These are phyloP conservation scores for Ciconia maguari DNA, from an alignment of 2,113 vertebrate species.

Conservation along the genomic window DNA sequence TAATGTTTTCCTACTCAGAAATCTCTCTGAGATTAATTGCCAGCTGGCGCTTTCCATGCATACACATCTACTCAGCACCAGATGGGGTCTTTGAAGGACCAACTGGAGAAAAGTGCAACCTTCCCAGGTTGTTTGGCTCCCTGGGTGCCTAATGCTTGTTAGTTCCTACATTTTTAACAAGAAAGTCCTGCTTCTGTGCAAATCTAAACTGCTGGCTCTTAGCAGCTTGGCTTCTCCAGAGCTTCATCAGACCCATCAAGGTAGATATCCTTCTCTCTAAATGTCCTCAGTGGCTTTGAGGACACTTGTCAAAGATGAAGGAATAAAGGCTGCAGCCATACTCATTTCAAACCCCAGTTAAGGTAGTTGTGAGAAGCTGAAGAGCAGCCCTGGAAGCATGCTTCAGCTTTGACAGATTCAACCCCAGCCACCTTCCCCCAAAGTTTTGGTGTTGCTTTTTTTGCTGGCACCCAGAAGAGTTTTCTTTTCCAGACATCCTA, in stretches of 20 bases:
- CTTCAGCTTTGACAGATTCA: not conserved
- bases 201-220: not conserved
- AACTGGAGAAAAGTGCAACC: not conserved
- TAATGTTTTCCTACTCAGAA: not conserved
- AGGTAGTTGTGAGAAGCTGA: not conserved
- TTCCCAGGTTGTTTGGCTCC: not conserved
- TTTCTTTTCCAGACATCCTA: not conserved
- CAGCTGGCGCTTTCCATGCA: not conserved
- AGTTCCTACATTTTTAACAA: not conserved
- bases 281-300: not conserved
- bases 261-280: not conserved
- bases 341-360: not conserved
- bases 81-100: not conserved
- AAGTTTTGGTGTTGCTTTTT: not conserved
- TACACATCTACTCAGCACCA: not conserved
- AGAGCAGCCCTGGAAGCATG: not conserved
- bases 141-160: not conserved
- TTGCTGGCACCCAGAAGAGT: not conserved
- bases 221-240: not conserved
- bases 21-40: not conserved
- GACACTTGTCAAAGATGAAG: not conserved
- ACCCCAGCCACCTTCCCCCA: not conserved
- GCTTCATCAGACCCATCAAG: not conserved
- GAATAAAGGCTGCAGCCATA: not conserved
- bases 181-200: not conserved